phyloP scores from a whole-genome alignment of 2,888 invertebrate genomes.

The Ectemnius cavifrons region DNA sequence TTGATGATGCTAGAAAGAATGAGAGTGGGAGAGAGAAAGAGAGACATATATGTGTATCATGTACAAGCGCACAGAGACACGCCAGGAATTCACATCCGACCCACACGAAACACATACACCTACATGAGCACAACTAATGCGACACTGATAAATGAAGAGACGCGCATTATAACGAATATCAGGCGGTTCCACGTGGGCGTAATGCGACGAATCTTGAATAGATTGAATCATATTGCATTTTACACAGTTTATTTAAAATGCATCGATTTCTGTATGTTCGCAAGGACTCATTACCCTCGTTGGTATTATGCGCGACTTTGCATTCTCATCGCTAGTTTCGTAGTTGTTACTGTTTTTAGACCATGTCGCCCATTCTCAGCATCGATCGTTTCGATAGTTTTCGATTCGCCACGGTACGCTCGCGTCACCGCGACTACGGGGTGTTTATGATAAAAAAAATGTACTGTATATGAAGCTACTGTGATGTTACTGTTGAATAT shows the following conservation, averaged over 20 bases:
- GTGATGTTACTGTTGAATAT: constrained; percentile 78
- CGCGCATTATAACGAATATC: constrained; percentile 35
- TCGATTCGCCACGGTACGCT: constrained; percentile 67
- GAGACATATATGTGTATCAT: constrained; percentile 23
- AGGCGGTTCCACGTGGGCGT: constrained; percentile 49
- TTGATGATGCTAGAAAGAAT: constrained; percentile 6
- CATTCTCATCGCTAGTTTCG: constrained; percentile 1
- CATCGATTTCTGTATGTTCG: too few relatives aligned
- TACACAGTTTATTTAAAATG: too few relatives aligned
- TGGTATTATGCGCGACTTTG: neutral
- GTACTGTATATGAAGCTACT: constrained; percentile 77
- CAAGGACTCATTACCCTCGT: too few relatives aligned
- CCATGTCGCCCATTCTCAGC: too few relatives aligned
- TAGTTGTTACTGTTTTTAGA: too few relatives aligned
- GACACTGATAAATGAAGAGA: constrained; percentile 17
- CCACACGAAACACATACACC: constrained; percentile 20
- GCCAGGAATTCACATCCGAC: constrained; percentile 10
- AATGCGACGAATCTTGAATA: constrained; percentile 48
- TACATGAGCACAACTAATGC: constrained; percentile 42
- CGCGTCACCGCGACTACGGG: constrained; percentile 65
- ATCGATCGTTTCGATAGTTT: too few relatives aligned
- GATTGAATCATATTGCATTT: constrained; percentile 19
- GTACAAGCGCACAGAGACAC: constrained; percentile 16
- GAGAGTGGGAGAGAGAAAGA: constrained; percentile 27
- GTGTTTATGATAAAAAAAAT: constrained; percentile 67